A percentile compares a stretch with the other conserved stretches of the same genome.
Evolutionary conservation across 2,888 invertebrate genomes (phyloP).

Genomic region (Dromius quadrimaculatus): DNA sequence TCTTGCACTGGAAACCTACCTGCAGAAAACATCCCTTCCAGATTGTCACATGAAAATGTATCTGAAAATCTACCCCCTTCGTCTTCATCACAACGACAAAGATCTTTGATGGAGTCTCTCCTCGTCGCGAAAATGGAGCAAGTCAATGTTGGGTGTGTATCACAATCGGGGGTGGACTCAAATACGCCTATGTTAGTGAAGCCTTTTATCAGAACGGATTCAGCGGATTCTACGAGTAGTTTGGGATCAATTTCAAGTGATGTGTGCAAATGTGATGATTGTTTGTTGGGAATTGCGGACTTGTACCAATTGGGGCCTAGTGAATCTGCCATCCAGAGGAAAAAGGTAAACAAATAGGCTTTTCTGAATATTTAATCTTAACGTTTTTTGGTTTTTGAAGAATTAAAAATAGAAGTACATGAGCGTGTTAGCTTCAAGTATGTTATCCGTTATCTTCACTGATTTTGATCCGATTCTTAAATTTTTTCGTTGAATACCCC

Average conservation of each 20-base stretch:
- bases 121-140: constrained; percentile 87
- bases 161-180: neutral
- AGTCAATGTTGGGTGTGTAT: constrained; percentile 60
- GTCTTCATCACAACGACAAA: constrained; percentile 72
- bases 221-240: constrained; percentile 82
- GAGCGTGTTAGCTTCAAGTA: no score
- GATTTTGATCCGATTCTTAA: no score
- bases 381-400: neutral
- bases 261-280: constrained; percentile 86
- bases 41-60: no score
- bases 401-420: no score
- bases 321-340: constrained; percentile 68
- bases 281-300: constrained; percentile 85
- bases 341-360: constrained; percentile 71
- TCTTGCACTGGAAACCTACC: no score
- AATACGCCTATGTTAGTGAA: constrained; percentile 52
- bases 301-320: constrained; percentile 73
- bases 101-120: constrained; percentile 84
- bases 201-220: constrained; percentile 78
- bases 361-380: neutral
- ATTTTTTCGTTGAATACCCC: no score
- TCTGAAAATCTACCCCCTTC: no score
- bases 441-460: no score
- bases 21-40: neutral
- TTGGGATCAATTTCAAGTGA: constrained; percentile 78